Conservation (phyloP, 2,113 vertebrate species). For the Elanoides forficatus region DNA sequence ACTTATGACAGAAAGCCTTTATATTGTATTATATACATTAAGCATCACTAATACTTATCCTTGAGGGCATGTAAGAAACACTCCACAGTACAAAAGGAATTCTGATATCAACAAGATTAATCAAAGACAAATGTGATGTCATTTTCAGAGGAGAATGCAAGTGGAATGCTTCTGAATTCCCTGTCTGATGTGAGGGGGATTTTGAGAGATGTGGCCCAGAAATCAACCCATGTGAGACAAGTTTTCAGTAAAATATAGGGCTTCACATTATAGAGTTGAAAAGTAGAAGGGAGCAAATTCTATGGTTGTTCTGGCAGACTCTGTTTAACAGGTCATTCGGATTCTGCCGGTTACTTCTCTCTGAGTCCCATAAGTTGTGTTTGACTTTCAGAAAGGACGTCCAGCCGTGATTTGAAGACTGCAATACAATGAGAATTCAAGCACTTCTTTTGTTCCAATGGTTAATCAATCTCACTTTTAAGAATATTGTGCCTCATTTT, state of each 20-base stretch:
- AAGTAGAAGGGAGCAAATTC: not conserved
- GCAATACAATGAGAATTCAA: not conserved
- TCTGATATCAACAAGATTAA: not conserved
- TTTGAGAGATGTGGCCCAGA: not conserved
- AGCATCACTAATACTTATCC: not conserved
- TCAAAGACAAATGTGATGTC: not conserved
- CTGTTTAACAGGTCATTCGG: not conserved
- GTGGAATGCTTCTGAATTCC: not conserved
- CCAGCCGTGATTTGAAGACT: not conserved
- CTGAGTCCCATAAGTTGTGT: not conserved
- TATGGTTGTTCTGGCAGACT: not conserved
- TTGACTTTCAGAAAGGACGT: constrained; percentile 56
- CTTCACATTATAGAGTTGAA: not conserved
- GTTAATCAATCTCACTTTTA: constrained; percentile 60
- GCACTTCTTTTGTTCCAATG: constrained; percentile 42
- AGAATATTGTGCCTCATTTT: constrained; percentile 50
- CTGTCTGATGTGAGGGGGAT: not conserved
- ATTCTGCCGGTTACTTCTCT: not conserved
- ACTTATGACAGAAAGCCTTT: not conserved
- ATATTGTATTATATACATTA: not conserved
- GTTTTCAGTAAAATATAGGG: not conserved
- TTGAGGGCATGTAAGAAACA: not conserved
- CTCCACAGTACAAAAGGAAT: not conserved
- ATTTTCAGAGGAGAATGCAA: not conserved
- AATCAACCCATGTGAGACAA: not conserved